Evolutionary conservation across 1,140 invertebrate species (phyloP), one percentile per base, ranked within the genome.

Genomic region (Caerostris extrusa): DNA sequence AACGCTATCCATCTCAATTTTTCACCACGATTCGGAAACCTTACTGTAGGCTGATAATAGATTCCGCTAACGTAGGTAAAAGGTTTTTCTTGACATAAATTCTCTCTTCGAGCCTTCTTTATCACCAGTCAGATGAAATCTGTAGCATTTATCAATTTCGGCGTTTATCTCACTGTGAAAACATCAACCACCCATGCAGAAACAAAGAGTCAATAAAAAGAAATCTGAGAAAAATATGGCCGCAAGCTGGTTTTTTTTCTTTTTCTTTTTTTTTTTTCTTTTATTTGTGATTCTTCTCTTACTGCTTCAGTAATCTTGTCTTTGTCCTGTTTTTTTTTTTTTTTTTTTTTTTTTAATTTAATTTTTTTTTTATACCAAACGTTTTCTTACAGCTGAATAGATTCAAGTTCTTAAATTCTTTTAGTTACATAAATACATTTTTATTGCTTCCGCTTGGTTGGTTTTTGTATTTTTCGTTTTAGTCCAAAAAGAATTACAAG

Each of bases 111-210:
- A 67, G 90, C 85, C 77, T 92, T 92, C 90, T 92, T 92, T 92
- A 92, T 92, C 90, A 67, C 90, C 82, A 92, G 90, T 92, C 77
- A 67, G 90, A 85, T 85, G 81, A 92, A 92, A 92, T 92, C 90
- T 92, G 90, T 83, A 85, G 50, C 90, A 92, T 92, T 92, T 92
- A 92, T 92, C 90, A 92, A 92, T 92, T 92, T 92, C 90, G 58
- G 90, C 90, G 90, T 92, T 92, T 92, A 92, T 92, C 90, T 85
- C 60, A 56, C 77, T 85, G 90, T 83, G 90, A 92, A 92, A 92
- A 92, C 90, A 92, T 92, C 82, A 92, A 92, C 90, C 61, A 85
- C 81, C 64, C 71, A 85, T 60, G 77, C 82, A 57, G 90, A 92
- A 92, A 92, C 90, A 92, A 92, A 67, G 90, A 69, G 90, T 92